Base-by-base conservation (phyloP, 2,113 vertebrate species). In the Apteryx mantelli region DNA sequence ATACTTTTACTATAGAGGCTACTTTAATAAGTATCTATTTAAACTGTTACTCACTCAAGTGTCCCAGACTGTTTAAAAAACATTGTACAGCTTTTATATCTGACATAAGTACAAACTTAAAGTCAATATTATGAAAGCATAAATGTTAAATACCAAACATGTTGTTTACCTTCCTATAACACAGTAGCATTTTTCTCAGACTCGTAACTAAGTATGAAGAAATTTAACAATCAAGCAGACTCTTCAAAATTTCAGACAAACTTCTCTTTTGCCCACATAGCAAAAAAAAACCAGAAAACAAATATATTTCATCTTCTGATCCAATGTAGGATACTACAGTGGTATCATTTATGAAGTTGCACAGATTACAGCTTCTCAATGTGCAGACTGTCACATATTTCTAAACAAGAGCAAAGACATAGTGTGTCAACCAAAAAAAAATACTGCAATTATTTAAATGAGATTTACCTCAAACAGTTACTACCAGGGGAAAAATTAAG, bases 1-100 rank as follows among this genome's bases (percentile, higher is more conserved):
- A 95, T 25, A 80, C 38, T 93, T 84, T 88, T 36, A 65, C 66
- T 66, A 69, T 44, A 81, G 60, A 36, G 95, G 75, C 82, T 92
- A 89, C 80, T 96, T 97, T 91, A 95, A 82, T 69, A 92, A 1
- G 0, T 50, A 94, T 75, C 58, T 79, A 83, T 95, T 97, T 88
- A 96, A 94, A 95, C 88, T 34, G 77, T 85, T 95, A 88, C 13
- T 91, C n/a, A 83, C 0, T 1, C 10, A 44, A 16, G 24, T 25
- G 71, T 81, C 34, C 21, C 64, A 77, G 38, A 76, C 65, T 74
- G 46, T 91, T 48, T 60, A 36, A 89, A 71, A 40, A 63, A 86
- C 3, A 2, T 18, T 92, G 96, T 68, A 83, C 28, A 96, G 12
- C 21, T 81, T 73, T 96, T 55, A 11, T 26, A 86, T 60, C 58